phyloP scores from a whole-genome alignment of 1,140 invertebrate genomes.

The Cepaea nemoralis region DNA sequence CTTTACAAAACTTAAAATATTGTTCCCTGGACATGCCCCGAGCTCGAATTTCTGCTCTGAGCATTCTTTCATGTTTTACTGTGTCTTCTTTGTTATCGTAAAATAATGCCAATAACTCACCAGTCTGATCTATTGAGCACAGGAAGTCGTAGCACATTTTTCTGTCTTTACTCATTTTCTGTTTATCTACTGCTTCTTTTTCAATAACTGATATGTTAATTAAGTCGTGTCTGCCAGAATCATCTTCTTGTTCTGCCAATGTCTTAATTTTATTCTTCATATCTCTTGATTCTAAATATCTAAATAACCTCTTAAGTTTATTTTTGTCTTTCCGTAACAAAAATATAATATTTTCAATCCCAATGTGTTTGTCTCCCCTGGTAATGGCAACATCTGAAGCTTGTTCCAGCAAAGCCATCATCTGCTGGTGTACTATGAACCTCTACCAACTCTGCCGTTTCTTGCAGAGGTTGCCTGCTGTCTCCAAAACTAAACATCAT shows the following conservation, averaged over 20 bases:
- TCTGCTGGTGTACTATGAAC: constrained; percentile 78
- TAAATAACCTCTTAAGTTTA: constrained; percentile 75
- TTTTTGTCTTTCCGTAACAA: constrained; percentile 78
- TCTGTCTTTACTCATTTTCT: constrained; percentile 49
- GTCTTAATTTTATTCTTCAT: constrained; percentile 52
- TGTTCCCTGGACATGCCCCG: constrained; percentile 63
- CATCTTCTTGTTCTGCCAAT: constrained; percentile 47
- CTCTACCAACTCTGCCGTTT: constrained; percentile 79
- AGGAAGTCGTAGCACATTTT: constrained; percentile 67
- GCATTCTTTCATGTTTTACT: constrained; percentile 63
- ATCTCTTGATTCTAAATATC: constrained; percentile 74
- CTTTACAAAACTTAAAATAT: constrained; percentile 71
- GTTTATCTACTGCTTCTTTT: neutral
- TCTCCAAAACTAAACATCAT: constrained; percentile 80
- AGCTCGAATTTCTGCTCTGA: constrained; percentile 64
- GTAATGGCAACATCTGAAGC: constrained; percentile 74
- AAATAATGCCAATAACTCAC: constrained; percentile 62
- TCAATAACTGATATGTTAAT: neutral
- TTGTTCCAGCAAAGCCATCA: constrained; percentile 69
- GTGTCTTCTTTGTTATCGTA: constrained; percentile 65
- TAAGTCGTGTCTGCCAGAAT: neutral
- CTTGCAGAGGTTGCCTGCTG: constrained; percentile 77
- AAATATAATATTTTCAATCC: constrained; percentile 78
- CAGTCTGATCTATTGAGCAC: constrained; percentile 61
- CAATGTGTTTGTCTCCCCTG: constrained; percentile 72